Conservation (phyloP, 2,113 vertebrate species). For the Lichenostomus cassidix region DNA sequence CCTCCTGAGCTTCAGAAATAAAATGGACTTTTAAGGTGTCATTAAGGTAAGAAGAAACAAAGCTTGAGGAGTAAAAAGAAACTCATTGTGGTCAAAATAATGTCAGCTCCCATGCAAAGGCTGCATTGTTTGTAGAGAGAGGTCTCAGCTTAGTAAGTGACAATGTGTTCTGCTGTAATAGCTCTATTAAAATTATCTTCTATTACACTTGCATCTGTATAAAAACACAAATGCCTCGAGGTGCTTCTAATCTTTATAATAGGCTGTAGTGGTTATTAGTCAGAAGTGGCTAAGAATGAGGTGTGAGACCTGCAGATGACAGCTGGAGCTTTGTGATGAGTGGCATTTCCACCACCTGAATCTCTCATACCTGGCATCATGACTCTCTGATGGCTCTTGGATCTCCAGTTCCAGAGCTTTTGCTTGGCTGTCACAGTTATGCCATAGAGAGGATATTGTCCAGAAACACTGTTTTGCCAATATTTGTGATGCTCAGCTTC, state of each 20-base stretch:
- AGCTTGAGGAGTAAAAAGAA: neutral
- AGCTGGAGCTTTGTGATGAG: neutral
- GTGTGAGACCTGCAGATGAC: neutral
- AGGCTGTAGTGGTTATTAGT: neutral
- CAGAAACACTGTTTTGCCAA: slow-evolving; percentile 74
- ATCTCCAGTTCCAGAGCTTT: slow-evolving; percentile 75
- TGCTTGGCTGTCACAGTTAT: slow-evolving; percentile 81
- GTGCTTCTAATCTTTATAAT: neutral
- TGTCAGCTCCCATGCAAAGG: neutral
- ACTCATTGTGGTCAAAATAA: neutral
- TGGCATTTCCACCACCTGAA: neutral
- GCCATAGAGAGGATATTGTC: slow-evolving; percentile 76
- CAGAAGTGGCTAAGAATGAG: neutral
- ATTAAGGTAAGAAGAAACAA: neutral
- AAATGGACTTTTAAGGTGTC: neutral
- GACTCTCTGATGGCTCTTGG: slow-evolving; percentile 35
- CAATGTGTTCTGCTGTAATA: slow-evolving; percentile 12
- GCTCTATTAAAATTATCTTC: neutral
- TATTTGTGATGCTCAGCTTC: slow-evolving; percentile 82
- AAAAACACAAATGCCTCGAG: neutral
- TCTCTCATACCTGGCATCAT: neutral
- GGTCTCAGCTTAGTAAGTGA: neutral
- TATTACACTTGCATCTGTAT: neutral
- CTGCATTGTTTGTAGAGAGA: neutral
- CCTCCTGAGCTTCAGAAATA: neutral